phyloP scores from a whole-genome alignment of 2,797 vertebrate species.

The Galago senegalensis region DNA sequence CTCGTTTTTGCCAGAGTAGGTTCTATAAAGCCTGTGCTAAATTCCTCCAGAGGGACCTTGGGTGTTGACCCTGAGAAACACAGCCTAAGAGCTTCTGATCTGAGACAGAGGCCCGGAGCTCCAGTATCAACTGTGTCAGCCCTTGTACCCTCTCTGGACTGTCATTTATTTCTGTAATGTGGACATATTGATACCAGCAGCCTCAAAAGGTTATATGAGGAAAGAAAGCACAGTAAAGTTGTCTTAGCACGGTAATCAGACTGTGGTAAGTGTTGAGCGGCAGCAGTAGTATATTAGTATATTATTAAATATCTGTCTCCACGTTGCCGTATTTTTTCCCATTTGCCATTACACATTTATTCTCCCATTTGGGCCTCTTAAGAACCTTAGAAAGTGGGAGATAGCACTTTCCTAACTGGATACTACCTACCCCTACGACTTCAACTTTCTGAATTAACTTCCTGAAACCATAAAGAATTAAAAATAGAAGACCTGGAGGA shows the following conservation, averaged over 20 bases:
- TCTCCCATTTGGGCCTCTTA: neutral
- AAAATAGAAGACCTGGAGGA: neutral
- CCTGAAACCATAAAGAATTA: neutral
- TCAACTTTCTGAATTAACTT: neutral
- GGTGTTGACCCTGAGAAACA: rapidly evolving
- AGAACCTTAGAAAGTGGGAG: neutral
- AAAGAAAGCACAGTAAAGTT: neutral
- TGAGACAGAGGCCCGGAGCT: neutral
- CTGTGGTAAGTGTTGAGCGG: neutral
- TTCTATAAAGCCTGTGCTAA: neutral
- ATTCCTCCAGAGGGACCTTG: neutral
- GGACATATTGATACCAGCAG: neutral
- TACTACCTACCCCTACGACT: neutral
- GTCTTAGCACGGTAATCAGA: too few species aligned
- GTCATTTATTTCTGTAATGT: neutral
- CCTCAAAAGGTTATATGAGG: neutral
- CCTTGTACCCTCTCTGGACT: neutral
- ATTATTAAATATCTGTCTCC: neutral
- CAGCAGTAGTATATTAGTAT: neutral
- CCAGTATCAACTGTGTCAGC: neutral
- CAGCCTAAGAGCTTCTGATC: too few species aligned
- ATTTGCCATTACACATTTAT: too few species aligned
- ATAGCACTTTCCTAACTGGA: neutral
- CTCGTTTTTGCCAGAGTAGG: neutral
- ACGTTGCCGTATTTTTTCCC: neutral